These are phyloP conservation scores for Macquaria australasica DNA, from an alignment of 2,113 vertebrate species.

Conservation along the genomic window DNA sequence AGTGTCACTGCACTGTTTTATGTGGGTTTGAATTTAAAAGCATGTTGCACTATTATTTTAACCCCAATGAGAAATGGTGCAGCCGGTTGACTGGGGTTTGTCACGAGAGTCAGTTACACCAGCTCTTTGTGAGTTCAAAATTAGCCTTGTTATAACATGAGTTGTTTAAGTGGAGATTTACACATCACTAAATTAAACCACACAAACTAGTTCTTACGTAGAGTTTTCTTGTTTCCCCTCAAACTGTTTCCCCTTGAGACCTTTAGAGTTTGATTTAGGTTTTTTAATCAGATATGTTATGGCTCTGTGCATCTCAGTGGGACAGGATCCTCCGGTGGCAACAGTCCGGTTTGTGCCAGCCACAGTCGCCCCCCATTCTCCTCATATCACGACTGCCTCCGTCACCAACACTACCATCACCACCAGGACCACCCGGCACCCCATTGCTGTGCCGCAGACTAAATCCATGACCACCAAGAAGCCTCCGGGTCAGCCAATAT, in stretches of 20 bases:
- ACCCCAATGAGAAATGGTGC: background rate
- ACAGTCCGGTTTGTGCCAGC: conserved; percentile 41
- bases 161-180: no score
- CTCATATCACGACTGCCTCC: conserved; percentile 40
- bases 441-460: conserved; percentile 37
- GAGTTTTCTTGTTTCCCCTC: background rate
- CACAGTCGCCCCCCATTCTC: conserved; percentile 45
- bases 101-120: no score
- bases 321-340: conserved; percentile 38
- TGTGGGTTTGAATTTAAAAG: background rate
- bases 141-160: no score
- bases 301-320: conserved; percentile 71
- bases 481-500: conserved; percentile 45
- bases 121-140: no score
- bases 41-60: background rate
- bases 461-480: conserved; percentile 54
- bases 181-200: no score
- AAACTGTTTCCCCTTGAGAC: background rate
- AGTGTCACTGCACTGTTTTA: background rate
- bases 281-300: conserved; percentile 14
- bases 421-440: conserved; percentile 49
- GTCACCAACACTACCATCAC: background rate
- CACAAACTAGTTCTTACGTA: no score
- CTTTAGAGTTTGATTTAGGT: conserved; percentile 2
- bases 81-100: no score